Evolutionary conservation across 2,797 vertebrate genomes (phyloP), one percentile per base, ranked within the genome.

Genomic region (Acrossocheilus wenchowensis): DNA sequence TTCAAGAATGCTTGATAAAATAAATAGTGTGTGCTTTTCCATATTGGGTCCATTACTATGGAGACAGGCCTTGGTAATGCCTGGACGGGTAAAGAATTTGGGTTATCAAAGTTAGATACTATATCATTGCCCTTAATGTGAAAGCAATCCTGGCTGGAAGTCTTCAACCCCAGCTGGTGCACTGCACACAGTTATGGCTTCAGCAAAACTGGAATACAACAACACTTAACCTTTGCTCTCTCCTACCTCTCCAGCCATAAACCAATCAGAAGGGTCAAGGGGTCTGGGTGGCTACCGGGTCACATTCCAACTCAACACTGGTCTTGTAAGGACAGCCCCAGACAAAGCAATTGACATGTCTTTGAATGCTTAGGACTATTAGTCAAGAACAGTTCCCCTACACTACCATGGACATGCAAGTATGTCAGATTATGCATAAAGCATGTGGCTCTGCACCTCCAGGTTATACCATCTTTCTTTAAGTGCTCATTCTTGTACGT

Each of bases 41-140:
- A 62, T 85, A 23, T 81, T 69, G 52, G 54, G 78, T 73, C 68
- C 64, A 87, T 82, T 81, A n/a, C 78, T 54, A 77, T 85, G 17
- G 64, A 66, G 69, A 73, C 19, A 9, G 60, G 69, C 78, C 77
- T 82, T 66, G n/a, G 57, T 21, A 60, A 45, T 34, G 5, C 30
- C 15, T 9, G 60, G 57, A 45, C 5, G 57, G 21, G 57, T 62
- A 45, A 30, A 50, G 62, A n/a, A 85, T 62, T 73, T 23, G 6
- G 45, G 21, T 77, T 74, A 69, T 85, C 50, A 78, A 45, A 12
- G 45, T 80, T 81, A 26, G 77, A 43, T 19, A 64, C 62, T 69
- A 69, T 69, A 62, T 81, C 73, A 84, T 21, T 45, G 39, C 19
- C 45, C 66, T 73, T 48, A 21, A 83, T 83, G 41, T 48, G 41